Evolutionary conservation across 2,888 invertebrate genomes (phyloP).

Genomic region (Drosophila rellima): DNA sequence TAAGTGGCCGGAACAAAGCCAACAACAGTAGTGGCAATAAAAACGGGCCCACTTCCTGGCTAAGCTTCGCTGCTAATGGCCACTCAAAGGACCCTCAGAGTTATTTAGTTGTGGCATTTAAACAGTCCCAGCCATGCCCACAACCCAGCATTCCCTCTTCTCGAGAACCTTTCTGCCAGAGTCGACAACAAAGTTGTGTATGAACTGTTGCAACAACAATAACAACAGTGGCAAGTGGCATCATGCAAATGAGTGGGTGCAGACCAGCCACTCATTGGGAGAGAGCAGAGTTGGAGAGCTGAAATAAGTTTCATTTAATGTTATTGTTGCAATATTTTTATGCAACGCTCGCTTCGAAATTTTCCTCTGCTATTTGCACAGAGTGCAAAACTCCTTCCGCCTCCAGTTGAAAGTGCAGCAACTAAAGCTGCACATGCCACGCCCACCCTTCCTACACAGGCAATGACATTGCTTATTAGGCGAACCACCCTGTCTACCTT

Average conservation of each 20-base stretch:
- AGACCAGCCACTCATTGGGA: neutral
- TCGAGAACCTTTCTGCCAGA: neutral
- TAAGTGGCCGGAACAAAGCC: slow-evolving; percentile 18
- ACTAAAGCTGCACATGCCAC: slow-evolving; percentile 32
- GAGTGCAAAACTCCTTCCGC: slow-evolving; percentile 79
- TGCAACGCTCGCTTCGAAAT: slow-evolving; percentile 43
- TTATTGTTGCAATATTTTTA: slow-evolving; percentile 79
- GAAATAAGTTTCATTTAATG: slow-evolving; percentile 81
- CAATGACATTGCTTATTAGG: slow-evolving; percentile 80
- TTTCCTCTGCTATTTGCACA: slow-evolving; percentile 69
- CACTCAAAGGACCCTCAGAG: slow-evolving; percentile 79
- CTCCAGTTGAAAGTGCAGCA: slow-evolving; percentile 57
- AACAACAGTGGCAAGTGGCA: slow-evolving; percentile 29
- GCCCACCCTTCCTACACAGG: slow-evolving; percentile 49
- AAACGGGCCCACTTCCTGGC: slow-evolving; percentile 64
- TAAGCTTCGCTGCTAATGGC: slow-evolving; percentile 75
- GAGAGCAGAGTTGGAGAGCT: slow-evolving; percentile 1
- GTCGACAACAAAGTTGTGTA: slow-evolving; percentile 57
- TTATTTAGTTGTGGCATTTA: slow-evolving; percentile 81
- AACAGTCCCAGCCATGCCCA: slow-evolving; percentile 37
- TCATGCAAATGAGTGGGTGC: slow-evolving; percentile 68
- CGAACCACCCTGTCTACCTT: slow-evolving; percentile 8
- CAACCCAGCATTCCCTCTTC: neutral
- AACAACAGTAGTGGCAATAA: slow-evolving; percentile 39
- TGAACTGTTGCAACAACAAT: slow-evolving; percentile 39